A percentile compares a stretch with the other conserved stretches of the same genome.
phyloP scores from a whole-genome alignment of 2,113 vertebrate genomes.

The Colistium nudipinnis region DNA sequence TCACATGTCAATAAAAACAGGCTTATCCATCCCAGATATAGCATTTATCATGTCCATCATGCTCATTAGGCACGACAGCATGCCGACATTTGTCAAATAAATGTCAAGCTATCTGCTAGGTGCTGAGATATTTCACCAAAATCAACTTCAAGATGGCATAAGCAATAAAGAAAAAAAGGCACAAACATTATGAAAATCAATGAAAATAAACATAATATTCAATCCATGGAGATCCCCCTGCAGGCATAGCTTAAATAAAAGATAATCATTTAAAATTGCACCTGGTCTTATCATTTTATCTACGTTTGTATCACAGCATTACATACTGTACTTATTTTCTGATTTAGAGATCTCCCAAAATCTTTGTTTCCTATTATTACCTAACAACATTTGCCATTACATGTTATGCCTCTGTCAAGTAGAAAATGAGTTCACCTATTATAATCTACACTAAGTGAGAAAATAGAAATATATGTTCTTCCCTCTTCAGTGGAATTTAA shows the following conservation, averaged over 20 bases:
- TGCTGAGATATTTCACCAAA: too few species aligned
- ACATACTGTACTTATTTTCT: not conserved
- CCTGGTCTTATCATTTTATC: not conserved
- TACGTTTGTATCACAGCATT: not conserved
- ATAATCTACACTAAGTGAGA: conserved; percentile 54
- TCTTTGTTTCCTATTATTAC: conserved; percentile 16
- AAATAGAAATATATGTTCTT: conserved; percentile 54
- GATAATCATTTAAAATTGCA: not conserved
- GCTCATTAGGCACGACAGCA: too few species aligned
- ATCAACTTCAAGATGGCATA: too few species aligned
- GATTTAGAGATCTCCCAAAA: not conserved
- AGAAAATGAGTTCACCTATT: conserved; percentile 44
- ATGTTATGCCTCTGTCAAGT: conserved; percentile 20
- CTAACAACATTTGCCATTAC: not conserved
- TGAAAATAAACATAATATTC: too few species aligned
- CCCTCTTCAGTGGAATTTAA: conserved; percentile 66
- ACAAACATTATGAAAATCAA: too few species aligned
- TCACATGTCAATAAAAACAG: too few species aligned
- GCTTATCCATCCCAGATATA: too few species aligned
- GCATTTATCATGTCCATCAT: too few species aligned
- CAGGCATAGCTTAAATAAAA: not conserved
- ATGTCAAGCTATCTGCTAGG: too few species aligned
- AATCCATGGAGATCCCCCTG: not conserved
- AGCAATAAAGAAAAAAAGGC: too few species aligned
- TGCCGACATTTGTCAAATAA: too few species aligned